phyloP scores from a whole-genome alignment of 2,888 invertebrate species.

The Lasioglossum leucozonium region DNA sequence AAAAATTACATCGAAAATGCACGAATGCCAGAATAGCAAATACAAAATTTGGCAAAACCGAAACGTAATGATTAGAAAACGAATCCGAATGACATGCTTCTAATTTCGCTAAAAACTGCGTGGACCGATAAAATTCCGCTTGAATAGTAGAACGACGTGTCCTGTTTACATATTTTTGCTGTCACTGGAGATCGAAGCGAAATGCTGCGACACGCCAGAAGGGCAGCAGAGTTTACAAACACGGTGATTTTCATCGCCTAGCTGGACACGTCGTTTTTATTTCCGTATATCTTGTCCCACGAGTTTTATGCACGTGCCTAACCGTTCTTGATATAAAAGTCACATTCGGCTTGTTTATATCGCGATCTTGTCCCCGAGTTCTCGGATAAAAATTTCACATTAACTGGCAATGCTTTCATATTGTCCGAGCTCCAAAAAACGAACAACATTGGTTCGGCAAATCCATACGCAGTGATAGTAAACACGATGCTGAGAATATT shows the following conservation, averaged over 20 bases:
- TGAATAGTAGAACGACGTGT: not conserved
- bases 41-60: too few species aligned
- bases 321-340: constrained; percentile 56
- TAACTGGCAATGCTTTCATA: not conserved
- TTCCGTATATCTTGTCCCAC: not conserved
- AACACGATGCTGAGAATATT: not conserved
- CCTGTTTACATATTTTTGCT: constrained; percentile 24
- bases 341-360: constrained; percentile 31
- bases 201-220: constrained; percentile 39
- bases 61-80: too few species aligned
- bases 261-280: constrained; percentile 45
- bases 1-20: not conserved
- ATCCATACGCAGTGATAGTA: not conserved
- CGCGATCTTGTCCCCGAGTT: too few species aligned
- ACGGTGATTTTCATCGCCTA: constrained; percentile 35
- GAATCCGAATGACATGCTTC: not conserved
- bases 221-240: constrained; percentile 65
- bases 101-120: not conserved
- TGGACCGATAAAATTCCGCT: constrained; percentile 47
- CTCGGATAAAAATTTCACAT: not conserved
- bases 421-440: not conserved
- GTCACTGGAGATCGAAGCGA: constrained; percentile 37
- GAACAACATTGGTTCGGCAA: not conserved
- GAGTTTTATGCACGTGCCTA: constrained; percentile 59
- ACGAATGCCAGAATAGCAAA: not conserved